Conservation (phyloP, 64 coral and sea anemone species). For the Acropora tenuis region DNA sequence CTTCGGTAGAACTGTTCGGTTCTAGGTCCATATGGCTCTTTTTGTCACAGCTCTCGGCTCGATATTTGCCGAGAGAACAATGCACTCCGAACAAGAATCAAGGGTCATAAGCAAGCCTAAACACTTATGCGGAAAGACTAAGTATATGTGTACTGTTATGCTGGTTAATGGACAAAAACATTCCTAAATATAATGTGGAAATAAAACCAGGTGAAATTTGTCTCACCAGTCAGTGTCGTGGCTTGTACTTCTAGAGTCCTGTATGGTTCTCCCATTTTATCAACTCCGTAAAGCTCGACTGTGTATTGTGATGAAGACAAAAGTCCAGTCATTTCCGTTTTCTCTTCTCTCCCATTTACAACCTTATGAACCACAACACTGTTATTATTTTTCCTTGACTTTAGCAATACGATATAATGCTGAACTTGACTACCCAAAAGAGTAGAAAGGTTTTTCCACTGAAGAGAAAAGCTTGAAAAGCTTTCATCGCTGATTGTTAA, state of each 20-base stretch:
- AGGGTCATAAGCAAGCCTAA: too few relatives aligned
- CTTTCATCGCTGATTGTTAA: neutral
- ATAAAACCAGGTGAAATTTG: neutral
- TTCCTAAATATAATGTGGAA: neutral
- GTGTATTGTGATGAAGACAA: neutral
- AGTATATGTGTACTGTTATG: too few relatives aligned
- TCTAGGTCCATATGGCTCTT: too few relatives aligned
- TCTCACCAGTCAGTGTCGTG: neutral
- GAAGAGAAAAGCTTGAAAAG: neutral
- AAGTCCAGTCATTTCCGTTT: neutral
- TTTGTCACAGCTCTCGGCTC: too few relatives aligned
- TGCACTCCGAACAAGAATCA: too few relatives aligned
- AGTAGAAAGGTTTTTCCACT: neutral
- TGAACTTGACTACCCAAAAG: neutral
- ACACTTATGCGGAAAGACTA: too few relatives aligned
- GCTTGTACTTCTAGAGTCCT: neutral
- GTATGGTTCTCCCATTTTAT: neutral
- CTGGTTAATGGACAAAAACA: too few relatives aligned
- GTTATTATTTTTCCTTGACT: neutral
- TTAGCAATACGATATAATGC: neutral
- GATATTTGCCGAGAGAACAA: too few relatives aligned
- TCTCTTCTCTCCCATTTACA: neutral
- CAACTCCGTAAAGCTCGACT: neutral
- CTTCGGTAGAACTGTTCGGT: too few relatives aligned
- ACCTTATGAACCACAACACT: neutral